phyloP scores from a whole-genome alignment of 2,888 invertebrate genomes.

The Auanema sp. region DNA sequence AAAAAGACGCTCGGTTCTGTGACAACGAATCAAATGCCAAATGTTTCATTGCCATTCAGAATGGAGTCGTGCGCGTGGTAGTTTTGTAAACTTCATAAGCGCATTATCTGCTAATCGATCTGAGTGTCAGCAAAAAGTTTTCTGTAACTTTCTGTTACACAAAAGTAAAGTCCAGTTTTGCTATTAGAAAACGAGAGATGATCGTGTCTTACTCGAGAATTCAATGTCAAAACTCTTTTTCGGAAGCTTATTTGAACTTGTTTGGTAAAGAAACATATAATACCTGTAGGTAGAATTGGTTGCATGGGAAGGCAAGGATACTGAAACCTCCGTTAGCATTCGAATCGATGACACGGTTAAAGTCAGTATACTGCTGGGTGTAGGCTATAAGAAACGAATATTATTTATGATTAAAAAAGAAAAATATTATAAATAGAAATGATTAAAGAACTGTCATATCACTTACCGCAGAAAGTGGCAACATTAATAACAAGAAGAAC shows the following conservation, averaged over 20 bases:
- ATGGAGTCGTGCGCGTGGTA: too few species aligned
- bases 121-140: too few species aligned
- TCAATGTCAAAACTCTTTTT: too few species aligned
- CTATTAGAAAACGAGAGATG: too few species aligned
- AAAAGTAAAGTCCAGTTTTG: too few species aligned
- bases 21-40: not conserved
- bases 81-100: too few species aligned
- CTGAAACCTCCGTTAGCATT: slow-evolving; percentile 57
- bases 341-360: slow-evolving; percentile 62
- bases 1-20: slow-evolving; percentile 13
- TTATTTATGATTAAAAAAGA: slow-evolving; percentile 3
- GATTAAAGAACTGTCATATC: not conserved
- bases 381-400: slow-evolving; percentile 52
- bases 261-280: not conserved
- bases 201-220: too few species aligned
- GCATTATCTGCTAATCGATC: too few species aligned
- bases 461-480: slow-evolving; percentile 62
- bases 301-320: slow-evolving; percentile 64
- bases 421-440: slow-evolving; percentile 18
- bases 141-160: too few species aligned
- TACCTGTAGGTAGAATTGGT: slow-evolving; percentile 62
- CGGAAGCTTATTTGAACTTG: not conserved
- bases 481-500: slow-evolving; percentile 61
- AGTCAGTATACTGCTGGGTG: slow-evolving; percentile 64
- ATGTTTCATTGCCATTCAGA: too few species aligned